These are phyloP conservation scores for Drosophila tripunctata DNA, from an alignment of 2,888 invertebrate species.

Conservation along the genomic window DNA sequence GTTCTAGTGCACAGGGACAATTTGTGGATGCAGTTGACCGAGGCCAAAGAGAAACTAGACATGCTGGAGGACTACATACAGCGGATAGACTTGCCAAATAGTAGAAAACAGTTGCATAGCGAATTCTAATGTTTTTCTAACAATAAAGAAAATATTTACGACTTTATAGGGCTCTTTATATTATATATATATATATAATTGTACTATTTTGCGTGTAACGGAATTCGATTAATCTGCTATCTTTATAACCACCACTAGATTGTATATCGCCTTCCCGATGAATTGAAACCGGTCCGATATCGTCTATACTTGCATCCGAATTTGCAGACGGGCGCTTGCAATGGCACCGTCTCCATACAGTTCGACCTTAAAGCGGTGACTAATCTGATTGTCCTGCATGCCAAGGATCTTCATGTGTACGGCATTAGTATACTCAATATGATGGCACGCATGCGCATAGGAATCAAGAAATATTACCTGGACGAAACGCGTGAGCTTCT, in stretches of 20 bases:
- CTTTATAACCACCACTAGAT: conserved; percentile 67
- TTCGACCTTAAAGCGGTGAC: conserved; percentile 64
- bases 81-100: conserved; percentile 10
- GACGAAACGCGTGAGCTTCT: conserved; percentile 84
- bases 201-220: conserved; percentile 14
- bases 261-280: conserved; percentile 74
- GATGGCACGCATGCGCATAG: conserved; percentile 80
- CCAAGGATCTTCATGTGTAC: conserved; percentile 70
- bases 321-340: conserved; percentile 59
- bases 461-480: conserved; percentile 60
- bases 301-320: conserved; percentile 73
- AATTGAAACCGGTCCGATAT: conserved; percentile 74
- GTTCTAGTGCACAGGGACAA: conserved; percentile 66
- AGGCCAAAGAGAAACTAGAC: conserved; percentile 66
- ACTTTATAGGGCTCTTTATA: conserved; percentile 14
- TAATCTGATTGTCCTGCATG: conserved; percentile 79
- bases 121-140: conserved; percentile 4
- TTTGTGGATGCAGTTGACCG: conserved; percentile 58
- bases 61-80: conserved; percentile 66
- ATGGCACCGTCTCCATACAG: conserved; percentile 79
- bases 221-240: conserved; percentile 47
- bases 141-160: no score
- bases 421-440: conserved; percentile 77
- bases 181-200: no score
- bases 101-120: neutral